These are phyloP conservation scores for Caloenas nicobarica DNA, from an alignment of 2,113 vertebrate genomes.

Conservation along the genomic window DNA sequence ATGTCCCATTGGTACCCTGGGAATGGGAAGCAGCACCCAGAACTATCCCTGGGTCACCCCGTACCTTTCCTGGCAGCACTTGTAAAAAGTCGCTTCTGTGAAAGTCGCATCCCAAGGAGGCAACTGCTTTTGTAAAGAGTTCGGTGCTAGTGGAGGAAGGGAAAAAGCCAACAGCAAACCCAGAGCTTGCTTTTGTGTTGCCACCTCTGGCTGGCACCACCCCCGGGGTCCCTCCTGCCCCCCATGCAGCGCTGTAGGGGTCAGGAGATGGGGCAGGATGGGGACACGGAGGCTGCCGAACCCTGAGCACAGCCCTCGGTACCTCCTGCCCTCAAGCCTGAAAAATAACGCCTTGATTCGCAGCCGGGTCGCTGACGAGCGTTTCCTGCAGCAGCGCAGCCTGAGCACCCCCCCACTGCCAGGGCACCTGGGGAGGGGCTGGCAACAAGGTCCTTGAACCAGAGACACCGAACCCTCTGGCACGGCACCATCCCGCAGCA, in stretches of 20 bases:
- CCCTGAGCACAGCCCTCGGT: background rate
- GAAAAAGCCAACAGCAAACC: background rate
- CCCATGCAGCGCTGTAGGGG: accelerated
- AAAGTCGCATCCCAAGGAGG: accelerated
- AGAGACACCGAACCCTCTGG: background rate
- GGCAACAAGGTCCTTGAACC: background rate
- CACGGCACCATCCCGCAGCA: background rate
- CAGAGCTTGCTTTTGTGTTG: background rate
- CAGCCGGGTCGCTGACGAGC: accelerated
- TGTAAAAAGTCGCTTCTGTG: accelerated
- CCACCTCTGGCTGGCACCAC: background rate
- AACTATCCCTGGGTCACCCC: background rate
- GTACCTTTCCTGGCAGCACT: accelerated
- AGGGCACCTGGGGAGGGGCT: background rate
- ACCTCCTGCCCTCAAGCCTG: background rate
- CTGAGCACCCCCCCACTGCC: background rate
- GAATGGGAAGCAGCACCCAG: background rate
- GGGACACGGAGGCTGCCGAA: accelerated
- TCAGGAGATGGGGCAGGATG: background rate
- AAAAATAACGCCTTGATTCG: background rate
- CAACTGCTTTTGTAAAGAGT: background rate
- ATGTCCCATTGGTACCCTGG: background rate
- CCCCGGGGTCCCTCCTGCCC: background rate
- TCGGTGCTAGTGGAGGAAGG: background rate
- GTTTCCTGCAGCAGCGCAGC: background rate